Evolutionary conservation across 1,140 invertebrate genomes (phyloP).

Genomic region (Pseudomyrmex flavicornis): DNA sequence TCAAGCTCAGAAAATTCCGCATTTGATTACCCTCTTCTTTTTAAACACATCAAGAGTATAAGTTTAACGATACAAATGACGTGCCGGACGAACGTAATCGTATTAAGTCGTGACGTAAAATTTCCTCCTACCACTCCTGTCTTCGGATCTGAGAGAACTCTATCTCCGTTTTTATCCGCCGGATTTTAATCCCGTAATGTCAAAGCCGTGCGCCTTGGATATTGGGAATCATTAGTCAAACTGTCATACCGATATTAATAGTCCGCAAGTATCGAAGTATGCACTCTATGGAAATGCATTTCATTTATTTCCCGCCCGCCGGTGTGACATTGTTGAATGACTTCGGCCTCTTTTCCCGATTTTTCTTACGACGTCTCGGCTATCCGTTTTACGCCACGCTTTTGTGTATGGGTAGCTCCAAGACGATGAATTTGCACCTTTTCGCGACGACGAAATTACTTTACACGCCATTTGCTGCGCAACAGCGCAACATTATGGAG

Average conservation of each 20-base stretch:
- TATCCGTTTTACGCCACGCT: conserved; percentile 49
- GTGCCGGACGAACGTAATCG: conserved; percentile 66
- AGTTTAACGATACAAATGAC: conserved; percentile 76
- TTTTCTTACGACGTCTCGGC: conserved; percentile 58
- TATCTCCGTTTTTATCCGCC: conserved; percentile 70
- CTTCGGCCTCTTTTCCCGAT: conserved; percentile 74
- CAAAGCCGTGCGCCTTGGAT: conserved; percentile 79
- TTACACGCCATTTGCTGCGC: conserved; percentile 17
- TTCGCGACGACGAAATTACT: neutral
- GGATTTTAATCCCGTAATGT: conserved; percentile 85
- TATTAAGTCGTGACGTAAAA: conserved; percentile 64
- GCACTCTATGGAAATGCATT: conserved; percentile 84
- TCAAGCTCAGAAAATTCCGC: conserved; percentile 10
- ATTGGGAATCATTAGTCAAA: conserved; percentile 84
- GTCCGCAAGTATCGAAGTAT: conserved; percentile 82
- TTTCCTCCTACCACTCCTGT: conserved; percentile 57
- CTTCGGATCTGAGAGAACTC: conserved; percentile 21
- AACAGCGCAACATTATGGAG: neutral
- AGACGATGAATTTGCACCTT: conserved; percentile 43
- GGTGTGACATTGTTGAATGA: conserved; percentile 84
- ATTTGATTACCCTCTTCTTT: conserved; percentile 28
- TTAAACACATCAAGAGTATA: neutral
- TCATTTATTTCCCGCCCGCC: conserved; percentile 80
- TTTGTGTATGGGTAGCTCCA: neutral
- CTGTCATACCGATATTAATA: conserved; percentile 85